Percentiles rank a stretch among this genome's conserved stretches.
Conservation (phyloP, 2,113 vertebrate species). For the Gallinago undulata region DNA sequence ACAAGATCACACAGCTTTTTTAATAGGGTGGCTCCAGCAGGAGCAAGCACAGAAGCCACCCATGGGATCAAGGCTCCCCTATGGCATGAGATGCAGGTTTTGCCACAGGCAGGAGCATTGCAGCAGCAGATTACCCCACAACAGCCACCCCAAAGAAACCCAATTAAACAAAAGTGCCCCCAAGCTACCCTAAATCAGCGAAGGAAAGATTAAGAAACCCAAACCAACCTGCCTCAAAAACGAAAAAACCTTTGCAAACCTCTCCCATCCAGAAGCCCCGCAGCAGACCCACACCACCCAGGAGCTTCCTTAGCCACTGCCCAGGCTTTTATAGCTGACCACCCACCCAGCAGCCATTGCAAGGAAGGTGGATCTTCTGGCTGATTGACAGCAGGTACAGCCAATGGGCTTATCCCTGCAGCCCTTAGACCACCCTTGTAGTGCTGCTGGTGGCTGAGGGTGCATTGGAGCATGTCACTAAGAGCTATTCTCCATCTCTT, state of each 20-base stretch:
- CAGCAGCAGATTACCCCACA: neutral
- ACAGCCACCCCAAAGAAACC: neutral
- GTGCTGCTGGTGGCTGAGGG: neutral
- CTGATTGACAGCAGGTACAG: neutral
- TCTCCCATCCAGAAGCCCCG: neutral
- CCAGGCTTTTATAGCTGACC: neutral
- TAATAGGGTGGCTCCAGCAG: neutral
- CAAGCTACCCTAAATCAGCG: neutral
- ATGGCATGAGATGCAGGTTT: fast-evolving
- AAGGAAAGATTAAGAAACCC: neutral
- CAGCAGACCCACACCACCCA: neutral
- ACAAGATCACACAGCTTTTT: neutral
- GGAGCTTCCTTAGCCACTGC: neutral
- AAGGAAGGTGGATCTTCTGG: neutral
- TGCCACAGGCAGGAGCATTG: neutral
- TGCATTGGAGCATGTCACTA: neutral
- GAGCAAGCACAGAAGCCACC: neutral
- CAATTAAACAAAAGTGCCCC: neutral
- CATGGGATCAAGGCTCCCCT: neutral
- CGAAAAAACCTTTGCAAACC: neutral
- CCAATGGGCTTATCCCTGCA: neutral
- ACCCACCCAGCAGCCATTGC: neutral
- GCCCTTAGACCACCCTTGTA: neutral
- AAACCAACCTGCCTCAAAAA: neutral
- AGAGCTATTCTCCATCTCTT: neutral